Conservation (phyloP, 2,888 invertebrate genomes). For the Parnassius apollo region DNA sequence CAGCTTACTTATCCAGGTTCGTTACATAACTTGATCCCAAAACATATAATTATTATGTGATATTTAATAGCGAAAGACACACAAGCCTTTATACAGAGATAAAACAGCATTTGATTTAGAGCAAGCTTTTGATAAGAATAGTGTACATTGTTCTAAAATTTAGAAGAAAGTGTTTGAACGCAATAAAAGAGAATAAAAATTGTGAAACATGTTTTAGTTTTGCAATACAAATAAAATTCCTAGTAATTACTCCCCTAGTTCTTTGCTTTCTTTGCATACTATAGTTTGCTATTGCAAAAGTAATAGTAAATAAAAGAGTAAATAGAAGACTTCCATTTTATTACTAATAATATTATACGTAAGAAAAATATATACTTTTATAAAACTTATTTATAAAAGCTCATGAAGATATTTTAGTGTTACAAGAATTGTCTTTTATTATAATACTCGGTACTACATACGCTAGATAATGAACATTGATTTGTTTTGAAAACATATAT, state of each 20-base stretch:
- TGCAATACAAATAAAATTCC: too few species aligned
- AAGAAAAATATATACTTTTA: conserved; percentile 75
- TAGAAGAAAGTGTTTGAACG: too few species aligned
- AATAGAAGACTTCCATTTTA: conserved; percentile 13
- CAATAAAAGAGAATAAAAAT: too few species aligned
- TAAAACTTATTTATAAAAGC: conserved; percentile 74
- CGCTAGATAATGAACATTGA: conserved; percentile 21
- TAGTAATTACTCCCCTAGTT: neutral
- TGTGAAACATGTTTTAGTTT: too few species aligned
- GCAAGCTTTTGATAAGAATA: conserved; percentile 31
- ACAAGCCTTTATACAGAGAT: conserved; percentile 36
- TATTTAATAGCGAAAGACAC: conserved; percentile 36
- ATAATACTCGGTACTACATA: conserved; percentile 43
- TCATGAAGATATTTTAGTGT: conserved; percentile 71
- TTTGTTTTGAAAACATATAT: conserved; percentile 31
- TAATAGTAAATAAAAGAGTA: conserved; percentile 13
- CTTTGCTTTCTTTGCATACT: neutral
- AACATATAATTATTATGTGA: conserved; percentile 53
- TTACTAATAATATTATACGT: conserved; percentile 55
- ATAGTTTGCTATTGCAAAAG: conserved; percentile 26
- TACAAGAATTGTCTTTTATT: conserved; percentile 77
- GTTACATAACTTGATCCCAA: conserved; percentile 66
- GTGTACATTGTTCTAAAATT: neutral
- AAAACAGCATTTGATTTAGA: conserved; percentile 39
- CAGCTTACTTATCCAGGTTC: conserved; percentile 31